Evolutionary conservation across 2,113 vertebrate species (phyloP), one percentile per base, ranked within the genome.

Genomic region (Micromys minutus): DNA sequence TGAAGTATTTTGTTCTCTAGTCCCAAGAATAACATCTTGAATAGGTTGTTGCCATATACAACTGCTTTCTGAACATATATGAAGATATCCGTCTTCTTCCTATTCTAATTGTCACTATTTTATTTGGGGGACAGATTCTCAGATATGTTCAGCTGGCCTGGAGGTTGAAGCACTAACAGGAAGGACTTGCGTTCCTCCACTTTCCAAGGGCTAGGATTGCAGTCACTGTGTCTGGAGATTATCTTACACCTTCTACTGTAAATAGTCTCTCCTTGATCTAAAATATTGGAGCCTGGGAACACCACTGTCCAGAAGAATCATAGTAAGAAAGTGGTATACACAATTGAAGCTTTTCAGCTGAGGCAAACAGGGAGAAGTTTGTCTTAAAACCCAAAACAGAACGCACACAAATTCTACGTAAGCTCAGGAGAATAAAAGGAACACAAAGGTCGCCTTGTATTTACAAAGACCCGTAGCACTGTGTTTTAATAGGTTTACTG

Each of bases 401-500:
- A 13, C 13, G 77, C 77, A n/a, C 79, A 89, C 22, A 74, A 80
- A 86, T 74, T 89, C 55, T 80, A 85, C 71, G 76, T 42, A 84
- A 75, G 50, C 89, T 63, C 21, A 72, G 39, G 75, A 92, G 12
- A 71, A 50, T 47, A n/a, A 76, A 92, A 93, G 89, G 90, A 90
- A 69, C 47, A 92, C 11, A 61, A 45, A 84, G 65, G 3, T 52
- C 90, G 36, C 22, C 50, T 76, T 89, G 72, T 11, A 61, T 42
- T 74, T 21, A 55, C n/a, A 57, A 74, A 93, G 55, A 91, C 31
- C 65, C 31, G 52, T 19, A 86, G 93, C 17, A 81, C 7, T 50
- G 31, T 63, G 21, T 93, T 96, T 86, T 76, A 50, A 61, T 47
- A 88, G 22, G 24, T 57, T 84, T 88, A 88, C 92, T 79, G 72